phyloP scores from a whole-genome alignment of 1,140 invertebrate genomes.

The Drosophila chauvacae region DNA sequence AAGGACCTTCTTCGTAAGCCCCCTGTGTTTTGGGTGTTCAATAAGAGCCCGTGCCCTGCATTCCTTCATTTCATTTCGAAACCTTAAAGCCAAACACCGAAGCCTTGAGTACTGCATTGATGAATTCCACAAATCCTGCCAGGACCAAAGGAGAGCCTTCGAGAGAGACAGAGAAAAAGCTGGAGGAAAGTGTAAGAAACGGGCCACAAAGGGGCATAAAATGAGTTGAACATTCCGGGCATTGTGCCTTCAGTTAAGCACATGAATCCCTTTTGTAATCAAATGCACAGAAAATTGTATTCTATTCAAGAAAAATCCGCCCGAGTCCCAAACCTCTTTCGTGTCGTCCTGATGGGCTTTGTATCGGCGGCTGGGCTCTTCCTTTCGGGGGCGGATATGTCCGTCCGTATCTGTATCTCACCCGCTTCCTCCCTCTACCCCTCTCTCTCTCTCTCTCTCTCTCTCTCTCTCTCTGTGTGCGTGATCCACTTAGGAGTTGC shows the following conservation, averaged over 20 bases:
- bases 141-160: background rate
- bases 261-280: conserved; percentile 80
- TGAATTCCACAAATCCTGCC: conserved; percentile 25
- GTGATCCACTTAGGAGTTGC: conserved; percentile 63
- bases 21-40: background rate
- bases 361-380: conserved; percentile 40
- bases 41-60: background rate
- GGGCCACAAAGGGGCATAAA: conserved; percentile 52
- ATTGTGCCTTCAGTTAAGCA: conserved; percentile 70
- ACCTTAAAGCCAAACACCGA: conserved; percentile 8
- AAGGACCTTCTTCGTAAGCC: background rate
- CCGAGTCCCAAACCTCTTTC: conserved; percentile 72
- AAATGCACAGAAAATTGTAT: conserved; percentile 80
- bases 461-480: conserved; percentile 15
- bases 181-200: conserved; percentile 14
- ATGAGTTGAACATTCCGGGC: conserved; percentile 58
- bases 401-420: conserved; percentile 22
- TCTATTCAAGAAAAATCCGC: conserved; percentile 58
- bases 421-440: too few species aligned
- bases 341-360: conserved; percentile 74
- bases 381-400: conserved; percentile 13
- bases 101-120: conserved; percentile 28
- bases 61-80: conserved; percentile 1
- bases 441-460: background rate
- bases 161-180: background rate